These are phyloP conservation scores for Synodontis membranacea DNA, from an alignment of 2,113 vertebrate genomes.

Conservation along the genomic window DNA sequence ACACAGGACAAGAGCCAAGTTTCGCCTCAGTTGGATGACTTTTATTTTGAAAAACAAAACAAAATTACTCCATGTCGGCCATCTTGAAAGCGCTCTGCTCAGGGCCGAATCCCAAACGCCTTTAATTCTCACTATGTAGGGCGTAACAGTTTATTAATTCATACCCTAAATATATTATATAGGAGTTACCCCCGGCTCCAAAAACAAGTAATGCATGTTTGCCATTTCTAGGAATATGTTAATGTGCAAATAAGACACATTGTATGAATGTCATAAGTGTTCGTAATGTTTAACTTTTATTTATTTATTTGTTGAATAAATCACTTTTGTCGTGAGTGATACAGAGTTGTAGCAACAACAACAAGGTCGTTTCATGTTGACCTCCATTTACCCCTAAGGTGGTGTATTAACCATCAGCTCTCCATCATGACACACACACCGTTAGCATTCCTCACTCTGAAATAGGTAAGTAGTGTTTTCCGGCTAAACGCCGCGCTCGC, in stretches of 20 bases:
- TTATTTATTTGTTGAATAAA: not conserved
- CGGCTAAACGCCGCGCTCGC: not conserved
- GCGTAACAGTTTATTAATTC: not conserved
- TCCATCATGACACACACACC: not conserved
- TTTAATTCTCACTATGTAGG: not conserved
- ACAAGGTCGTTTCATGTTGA: conserved; percentile 47
- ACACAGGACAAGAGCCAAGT: not conserved
- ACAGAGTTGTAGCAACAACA: conserved; percentile 24
- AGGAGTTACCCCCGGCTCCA: not conserved
- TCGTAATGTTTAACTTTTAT: not conserved
- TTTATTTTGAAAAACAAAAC: conserved; percentile 54
- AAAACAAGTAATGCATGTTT: not conserved
- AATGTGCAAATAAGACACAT: no score
- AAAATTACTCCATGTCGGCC: conserved; percentile 1
- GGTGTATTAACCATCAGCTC: not conserved
- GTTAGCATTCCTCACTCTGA: not conserved
- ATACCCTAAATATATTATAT: not conserved
- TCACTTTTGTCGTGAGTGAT: not conserved
- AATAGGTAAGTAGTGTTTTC: conserved; percentile 9
- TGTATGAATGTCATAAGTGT: not conserved
- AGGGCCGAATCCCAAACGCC: not conserved
- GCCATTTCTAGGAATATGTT: no score
- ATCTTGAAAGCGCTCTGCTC: conserved; percentile 38
- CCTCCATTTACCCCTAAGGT: not conserved
- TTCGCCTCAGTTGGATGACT: not conserved